Percentiles rank a stretch among this genome's conserved stretches.
Evolutionary conservation across 35 echinoderm and acorn worm species (phyloP).

Genomic region (Ophioderma brevispina): DNA sequence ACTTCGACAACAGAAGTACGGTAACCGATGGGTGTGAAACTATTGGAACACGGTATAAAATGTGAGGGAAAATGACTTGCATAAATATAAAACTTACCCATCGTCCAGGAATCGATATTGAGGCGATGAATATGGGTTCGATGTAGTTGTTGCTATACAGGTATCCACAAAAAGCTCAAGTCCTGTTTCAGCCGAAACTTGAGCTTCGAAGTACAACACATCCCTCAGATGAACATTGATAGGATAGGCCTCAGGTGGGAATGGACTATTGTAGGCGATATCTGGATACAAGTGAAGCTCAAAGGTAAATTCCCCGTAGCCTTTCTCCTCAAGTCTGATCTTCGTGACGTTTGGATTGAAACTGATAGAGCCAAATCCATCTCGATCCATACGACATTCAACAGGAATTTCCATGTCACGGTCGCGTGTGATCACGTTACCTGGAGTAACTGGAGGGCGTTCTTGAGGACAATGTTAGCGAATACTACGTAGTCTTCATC

Average conservation of each 20-base stretch:
- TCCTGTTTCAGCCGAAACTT: background rate
- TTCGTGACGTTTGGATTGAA: conserved; percentile 18
- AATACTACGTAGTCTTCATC: too few relatives aligned
- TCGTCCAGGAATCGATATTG: conserved; percentile 6
- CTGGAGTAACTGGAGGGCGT: background rate
- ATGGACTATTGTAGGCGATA: background rate
- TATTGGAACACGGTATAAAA: too few relatives aligned
- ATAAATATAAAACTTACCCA: background rate
- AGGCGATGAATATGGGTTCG: background rate
- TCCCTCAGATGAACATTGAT: background rate
- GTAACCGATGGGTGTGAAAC: too few relatives aligned
- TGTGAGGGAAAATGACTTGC: too few relatives aligned
- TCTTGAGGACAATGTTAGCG: too few relatives aligned
- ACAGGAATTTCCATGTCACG: conserved; percentile 16
- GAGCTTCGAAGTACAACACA: conserved; percentile 5
- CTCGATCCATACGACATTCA: background rate
- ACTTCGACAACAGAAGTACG: too few relatives aligned
- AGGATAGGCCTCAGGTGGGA: background rate
- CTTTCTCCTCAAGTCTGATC: conserved; percentile 13
- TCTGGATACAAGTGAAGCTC: background rate
- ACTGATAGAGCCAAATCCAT: background rate
- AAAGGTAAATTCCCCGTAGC: conserved; percentile 13
- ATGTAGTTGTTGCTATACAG: background rate
- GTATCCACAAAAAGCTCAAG: background rate
- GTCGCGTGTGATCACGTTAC: conserved; percentile 10